phyloP scores from a whole-genome alignment of 2,888 invertebrate genomes.

The Ormyrus rosae region DNA sequence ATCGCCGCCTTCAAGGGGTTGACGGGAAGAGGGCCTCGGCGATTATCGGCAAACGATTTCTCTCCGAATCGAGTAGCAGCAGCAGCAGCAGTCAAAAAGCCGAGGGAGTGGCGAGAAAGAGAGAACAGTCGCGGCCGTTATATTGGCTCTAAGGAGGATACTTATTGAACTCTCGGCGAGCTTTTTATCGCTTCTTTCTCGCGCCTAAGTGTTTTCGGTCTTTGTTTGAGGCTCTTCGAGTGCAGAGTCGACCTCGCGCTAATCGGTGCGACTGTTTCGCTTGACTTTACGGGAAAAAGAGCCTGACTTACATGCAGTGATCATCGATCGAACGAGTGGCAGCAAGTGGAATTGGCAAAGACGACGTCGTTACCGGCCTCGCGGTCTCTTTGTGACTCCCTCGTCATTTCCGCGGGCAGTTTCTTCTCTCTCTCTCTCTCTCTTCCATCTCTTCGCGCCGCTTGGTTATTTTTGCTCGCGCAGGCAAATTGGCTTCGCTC shows the following conservation, averaged over 20 bases:
- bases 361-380: slow-evolving; percentile 33
- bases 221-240: slow-evolving; percentile 63
- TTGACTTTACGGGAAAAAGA: not conserved
- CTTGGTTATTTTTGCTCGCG: slow-evolving; percentile 62
- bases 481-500: slow-evolving; percentile 61
- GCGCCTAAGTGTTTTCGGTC: slow-evolving; percentile 67
- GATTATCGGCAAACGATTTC: slow-evolving; percentile 72
- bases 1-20: slow-evolving; percentile 60
- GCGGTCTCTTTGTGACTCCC: slow-evolving; percentile 34
- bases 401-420: slow-evolving; percentile 44
- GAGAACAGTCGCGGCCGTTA: slow-evolving; percentile 62
- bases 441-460: not conserved
- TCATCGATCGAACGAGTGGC: slow-evolving; percentile 17
- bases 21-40: slow-evolving; percentile 59
- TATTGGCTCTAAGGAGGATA: slow-evolving; percentile 73
- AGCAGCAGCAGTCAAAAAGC: slow-evolving; percentile 60
- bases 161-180: slow-evolving; percentile 74
- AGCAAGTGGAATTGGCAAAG: slow-evolving; percentile 34
- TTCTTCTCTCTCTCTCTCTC: slow-evolving; percentile 39
- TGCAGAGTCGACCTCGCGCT: slow-evolving; percentile 42
- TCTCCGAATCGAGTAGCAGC: slow-evolving; percentile 29
- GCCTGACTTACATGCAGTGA: slow-evolving; percentile 22
- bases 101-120: slow-evolving; percentile 40
- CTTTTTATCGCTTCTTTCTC: slow-evolving; percentile 68
- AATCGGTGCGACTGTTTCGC: slow-evolving; percentile 35